These are phyloP conservation scores for Phylloscopus whistleri DNA, from an alignment of 2,113 vertebrate genomes.

Conservation along the genomic window DNA sequence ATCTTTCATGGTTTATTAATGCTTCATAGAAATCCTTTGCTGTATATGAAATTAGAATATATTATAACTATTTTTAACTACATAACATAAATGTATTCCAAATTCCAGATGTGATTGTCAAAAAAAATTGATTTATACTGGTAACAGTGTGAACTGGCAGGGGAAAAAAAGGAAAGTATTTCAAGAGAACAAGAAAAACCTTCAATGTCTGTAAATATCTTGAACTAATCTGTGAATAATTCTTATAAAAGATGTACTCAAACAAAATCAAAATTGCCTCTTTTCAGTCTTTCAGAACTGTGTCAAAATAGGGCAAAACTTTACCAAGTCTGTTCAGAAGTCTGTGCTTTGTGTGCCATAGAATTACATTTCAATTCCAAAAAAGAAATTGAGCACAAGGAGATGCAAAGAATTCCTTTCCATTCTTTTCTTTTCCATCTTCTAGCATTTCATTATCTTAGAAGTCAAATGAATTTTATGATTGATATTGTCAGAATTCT, in stretches of 20 bases:
- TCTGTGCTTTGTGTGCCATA: neutral
- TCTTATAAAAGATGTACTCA: neutral
- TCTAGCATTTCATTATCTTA: neutral
- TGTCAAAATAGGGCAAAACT: neutral
- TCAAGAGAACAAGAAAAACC: neutral
- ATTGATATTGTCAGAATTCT: neutral
- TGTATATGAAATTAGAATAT: neutral
- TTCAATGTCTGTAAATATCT: neutral
- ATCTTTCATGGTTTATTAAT: neutral
- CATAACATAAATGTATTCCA: neutral
- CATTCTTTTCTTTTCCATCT: neutral
- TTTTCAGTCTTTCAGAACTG: neutral
- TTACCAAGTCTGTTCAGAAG: neutral
- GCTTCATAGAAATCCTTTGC: neutral
- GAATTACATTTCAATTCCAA: neutral
- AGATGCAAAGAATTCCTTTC: neutral
- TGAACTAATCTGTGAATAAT: neutral
- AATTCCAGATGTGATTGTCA: neutral
- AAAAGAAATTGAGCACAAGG: neutral
- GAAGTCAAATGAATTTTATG: neutral
- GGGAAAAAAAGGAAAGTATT: fast-evolving
- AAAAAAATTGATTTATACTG: neutral
- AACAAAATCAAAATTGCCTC: neutral
- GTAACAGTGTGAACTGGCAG: neutral
- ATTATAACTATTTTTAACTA: neutral